Evolutionary conservation across 2,888 invertebrate genomes (phyloP).

Genomic region (Zeuzera pyrina): DNA sequence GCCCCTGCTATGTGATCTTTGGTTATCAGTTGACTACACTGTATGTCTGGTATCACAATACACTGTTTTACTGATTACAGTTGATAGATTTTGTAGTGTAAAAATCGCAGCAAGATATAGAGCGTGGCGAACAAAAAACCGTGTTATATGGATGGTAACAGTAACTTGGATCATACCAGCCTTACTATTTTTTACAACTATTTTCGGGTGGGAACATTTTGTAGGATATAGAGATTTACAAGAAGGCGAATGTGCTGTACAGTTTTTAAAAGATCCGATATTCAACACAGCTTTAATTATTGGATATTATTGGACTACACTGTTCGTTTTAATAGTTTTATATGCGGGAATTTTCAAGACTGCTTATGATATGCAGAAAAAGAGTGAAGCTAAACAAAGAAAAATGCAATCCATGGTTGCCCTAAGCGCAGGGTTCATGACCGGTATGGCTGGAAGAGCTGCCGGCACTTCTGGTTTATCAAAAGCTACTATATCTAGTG

Average conservation of each 20-base stretch:
- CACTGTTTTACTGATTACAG: slow-evolving; percentile 97
- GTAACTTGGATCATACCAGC: slow-evolving; percentile 98
- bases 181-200: slow-evolving; percentile 95
- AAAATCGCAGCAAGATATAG: slow-evolving; percentile 98
- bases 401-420: slow-evolving; percentile 97
- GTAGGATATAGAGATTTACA: slow-evolving; percentile 91
- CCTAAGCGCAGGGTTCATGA: slow-evolving; percentile 90
- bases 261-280: slow-evolving; percentile 96
- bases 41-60: slow-evolving; percentile 99
- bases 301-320: slow-evolving; percentile 97
- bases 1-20: slow-evolving; percentile 95
- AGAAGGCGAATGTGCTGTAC: slow-evolving; percentile 94
- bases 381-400: slow-evolving; percentile 95
- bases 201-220: slow-evolving; percentile 99
- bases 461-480: slow-evolving; percentile 90
- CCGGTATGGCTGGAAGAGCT: slow-evolving; percentile 90
- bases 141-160: slow-evolving; percentile 96
- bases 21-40: slow-evolving; percentile 99
- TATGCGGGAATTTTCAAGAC: slow-evolving; percentile 98
- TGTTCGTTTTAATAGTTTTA: slow-evolving; percentile 94
- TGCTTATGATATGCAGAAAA: slow-evolving; percentile 97
- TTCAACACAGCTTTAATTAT: slow-evolving; percentile 98
- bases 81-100: slow-evolving; percentile 98
- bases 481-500: slow-evolving; percentile 80
- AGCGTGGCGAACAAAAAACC: slow-evolving; percentile 95